Evolutionary conservation across 1,140 invertebrate species (phyloP).

Genomic region (Subanguina moxae): DNA sequence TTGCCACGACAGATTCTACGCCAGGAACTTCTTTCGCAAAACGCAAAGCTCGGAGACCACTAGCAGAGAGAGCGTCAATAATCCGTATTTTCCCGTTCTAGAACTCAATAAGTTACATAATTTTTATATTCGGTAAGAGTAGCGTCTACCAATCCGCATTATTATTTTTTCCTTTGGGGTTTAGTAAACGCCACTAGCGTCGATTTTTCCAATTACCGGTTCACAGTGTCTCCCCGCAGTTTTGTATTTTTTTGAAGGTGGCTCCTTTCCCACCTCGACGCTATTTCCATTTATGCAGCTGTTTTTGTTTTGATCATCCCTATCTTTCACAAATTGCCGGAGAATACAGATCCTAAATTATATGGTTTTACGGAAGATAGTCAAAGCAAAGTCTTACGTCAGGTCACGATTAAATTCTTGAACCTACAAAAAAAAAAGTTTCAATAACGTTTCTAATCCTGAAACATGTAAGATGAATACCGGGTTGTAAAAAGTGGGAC

Average conservation of each 20-base stretch:
- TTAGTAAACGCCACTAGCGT: too few relatives aligned
- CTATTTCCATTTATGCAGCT: constrained; percentile 14
- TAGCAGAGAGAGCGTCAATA: constrained; percentile 88
- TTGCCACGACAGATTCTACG: constrained; percentile 76
- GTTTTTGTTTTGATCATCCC: constrained; percentile 14
- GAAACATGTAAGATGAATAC: constrained; percentile 19
- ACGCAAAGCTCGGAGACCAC: constrained; percentile 85
- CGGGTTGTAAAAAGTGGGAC: constrained; percentile 54
- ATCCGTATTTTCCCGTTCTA: constrained; percentile 62
- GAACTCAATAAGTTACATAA: constrained; percentile 2
- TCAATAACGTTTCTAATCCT: background rate
- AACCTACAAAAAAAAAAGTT: background rate
- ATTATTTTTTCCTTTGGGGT: too few relatives aligned
- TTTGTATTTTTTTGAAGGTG: constrained; percentile 41
- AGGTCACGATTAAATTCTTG: constrained; percentile 59
- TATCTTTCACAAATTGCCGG: constrained; percentile 40
- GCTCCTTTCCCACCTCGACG: constrained; percentile 15
- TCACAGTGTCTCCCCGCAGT: constrained; percentile 2
- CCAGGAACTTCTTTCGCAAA: constrained; percentile 88
- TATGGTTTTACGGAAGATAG: constrained; percentile 1
- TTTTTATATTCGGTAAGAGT: constrained; percentile 14
- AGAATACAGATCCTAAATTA: constrained; percentile 48
- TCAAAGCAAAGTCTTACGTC: constrained; percentile 40
- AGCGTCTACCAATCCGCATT: too few relatives aligned
- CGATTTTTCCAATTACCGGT: too few relatives aligned